phyloP scores from a whole-genome alignment of 2,888 invertebrate species.

The Trichopoda pennipes region DNA sequence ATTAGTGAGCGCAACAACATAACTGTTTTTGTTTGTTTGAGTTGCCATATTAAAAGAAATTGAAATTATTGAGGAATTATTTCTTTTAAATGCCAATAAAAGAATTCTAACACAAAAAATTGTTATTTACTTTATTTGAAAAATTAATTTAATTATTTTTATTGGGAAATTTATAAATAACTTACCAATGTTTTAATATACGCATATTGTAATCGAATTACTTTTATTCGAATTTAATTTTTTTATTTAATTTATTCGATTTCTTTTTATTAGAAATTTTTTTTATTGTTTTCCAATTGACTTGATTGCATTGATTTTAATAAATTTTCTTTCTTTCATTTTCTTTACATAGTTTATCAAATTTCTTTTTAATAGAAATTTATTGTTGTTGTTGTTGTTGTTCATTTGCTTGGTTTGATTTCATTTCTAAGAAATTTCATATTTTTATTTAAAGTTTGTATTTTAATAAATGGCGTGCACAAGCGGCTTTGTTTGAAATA shows the following conservation, averaged over 20 bases:
- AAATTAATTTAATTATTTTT: constrained; percentile 3
- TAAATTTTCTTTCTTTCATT: constrained; percentile 17
- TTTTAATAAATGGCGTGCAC: no score
- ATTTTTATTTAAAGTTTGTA: background rate
- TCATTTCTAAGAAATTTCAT: constrained; percentile 57
- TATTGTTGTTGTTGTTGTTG: constrained; percentile 14
- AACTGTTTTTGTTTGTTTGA: background rate
- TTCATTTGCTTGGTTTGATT: constrained; percentile 8
- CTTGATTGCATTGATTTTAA: no score
- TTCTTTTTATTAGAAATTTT: constrained; percentile 24
- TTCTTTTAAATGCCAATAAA: constrained; percentile 1
- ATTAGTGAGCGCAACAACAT: background rate
- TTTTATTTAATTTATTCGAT: constrained; percentile 31
- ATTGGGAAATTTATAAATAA: constrained; percentile 25
- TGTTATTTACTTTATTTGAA: background rate
- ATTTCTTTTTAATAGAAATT: constrained; percentile 23
- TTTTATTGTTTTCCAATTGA: background rate
- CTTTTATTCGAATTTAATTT: constrained; percentile 10
- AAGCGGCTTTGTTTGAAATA: no score
- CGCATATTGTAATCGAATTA: constrained; percentile 72
- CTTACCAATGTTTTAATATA: constrained; percentile 76
- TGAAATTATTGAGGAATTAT: constrained; percentile 12
- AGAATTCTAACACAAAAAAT: background rate
- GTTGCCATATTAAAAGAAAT: constrained; percentile 11
- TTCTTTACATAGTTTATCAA: constrained; percentile 22